Base-by-base conservation (phyloP, 2,888 invertebrate genomes). In the Monoplex corrugatus region DNA sequence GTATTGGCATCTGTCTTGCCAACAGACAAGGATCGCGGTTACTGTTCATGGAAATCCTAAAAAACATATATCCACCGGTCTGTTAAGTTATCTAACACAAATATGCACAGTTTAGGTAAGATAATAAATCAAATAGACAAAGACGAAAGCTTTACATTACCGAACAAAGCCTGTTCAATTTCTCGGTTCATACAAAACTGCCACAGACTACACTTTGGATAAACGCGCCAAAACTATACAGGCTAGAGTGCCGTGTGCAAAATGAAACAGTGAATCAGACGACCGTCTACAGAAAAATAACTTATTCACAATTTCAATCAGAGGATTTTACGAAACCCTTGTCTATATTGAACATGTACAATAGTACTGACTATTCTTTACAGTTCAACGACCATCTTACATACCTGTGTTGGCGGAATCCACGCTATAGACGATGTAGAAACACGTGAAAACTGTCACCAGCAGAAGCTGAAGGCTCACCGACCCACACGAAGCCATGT, bases 401-500 rank as follows among this genome's bases (percentile, higher is more conserved):
- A 23, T 84, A 84, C 84, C 84, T 2, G 6, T 84, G 13, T 45
- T 38, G 38, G 19, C 2, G 5, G n/a, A n/a, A 1, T 84, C 57
- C 35, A 32, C 32, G 6, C 13, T 13, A 28, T 1, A 40, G 38
- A 63, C 28, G 63, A 1, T 28, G 32, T 19, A 0, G n/a, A 32
- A 10, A 23, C 38, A 68, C 19, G 40, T 0, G 13, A 35, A n/a
- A n/a, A 1, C 44, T n/a, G 57, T 32, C 16, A 10, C 2, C 57
- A 50, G 5, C 38, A 5, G 57, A 0, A 84, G 0, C 8, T 32
- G 13, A 3, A 3, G n/a, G 5, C n/a, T 23, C 5, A 23, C 84
- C 63, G 68, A 68, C 86, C 86, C 13, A 85, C 84, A 57, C 32
- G 84, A 85, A 50, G 57, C 84, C 84, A 85, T 85, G 84, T 43